A percentile compares a stretch with the other conserved stretches of the same genome.
These are phyloP conservation scores for Bradypodion ventrale DNA, from an alignment of 2,797 vertebrate genomes.

Conservation along the genomic window DNA sequence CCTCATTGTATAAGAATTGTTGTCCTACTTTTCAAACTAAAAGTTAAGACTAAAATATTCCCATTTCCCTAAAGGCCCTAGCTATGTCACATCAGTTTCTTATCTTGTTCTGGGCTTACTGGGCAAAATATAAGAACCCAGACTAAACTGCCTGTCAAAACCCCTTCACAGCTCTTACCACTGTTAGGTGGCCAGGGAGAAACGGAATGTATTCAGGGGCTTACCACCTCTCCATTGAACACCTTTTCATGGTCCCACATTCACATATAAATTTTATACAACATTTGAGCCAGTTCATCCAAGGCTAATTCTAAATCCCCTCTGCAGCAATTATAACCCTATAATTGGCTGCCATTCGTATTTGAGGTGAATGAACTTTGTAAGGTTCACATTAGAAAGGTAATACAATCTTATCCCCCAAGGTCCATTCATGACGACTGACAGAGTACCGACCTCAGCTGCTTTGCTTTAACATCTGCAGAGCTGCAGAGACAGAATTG, in stretches of 20 bases:
- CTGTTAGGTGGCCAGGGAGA: neutral
- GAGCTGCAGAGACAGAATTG: slow-evolving; percentile 14
- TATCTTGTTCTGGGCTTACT: neutral
- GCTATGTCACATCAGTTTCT: neutral
- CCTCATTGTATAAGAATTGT: neutral
- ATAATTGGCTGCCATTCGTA: slow-evolving; percentile 31
- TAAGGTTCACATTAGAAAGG: slow-evolving; percentile 26
- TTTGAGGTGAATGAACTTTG: slow-evolving; percentile 32
- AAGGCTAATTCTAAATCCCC: slow-evolving; percentile 34
- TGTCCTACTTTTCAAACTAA: neutral
- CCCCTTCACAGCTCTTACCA: neutral
- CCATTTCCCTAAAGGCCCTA: neutral
- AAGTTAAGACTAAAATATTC: neutral
- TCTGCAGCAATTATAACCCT: slow-evolving; percentile 38
- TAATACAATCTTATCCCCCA: slow-evolving; percentile 29
- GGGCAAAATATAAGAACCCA: neutral
- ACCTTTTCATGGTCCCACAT: slow-evolving; percentile 16
- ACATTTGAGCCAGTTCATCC: slow-evolving; percentile 35
- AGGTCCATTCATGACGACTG: neutral
- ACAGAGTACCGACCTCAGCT: neutral
- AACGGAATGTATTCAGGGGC: neutral
- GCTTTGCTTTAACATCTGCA: slow-evolving; percentile 32
- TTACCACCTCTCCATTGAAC: slow-evolving; percentile 7
- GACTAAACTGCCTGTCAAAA: slow-evolving; percentile 2
- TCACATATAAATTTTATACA: slow-evolving; percentile 28